Base-by-base conservation (phyloP, 2,113 vertebrate genomes). In the Chionis minor region DNA sequence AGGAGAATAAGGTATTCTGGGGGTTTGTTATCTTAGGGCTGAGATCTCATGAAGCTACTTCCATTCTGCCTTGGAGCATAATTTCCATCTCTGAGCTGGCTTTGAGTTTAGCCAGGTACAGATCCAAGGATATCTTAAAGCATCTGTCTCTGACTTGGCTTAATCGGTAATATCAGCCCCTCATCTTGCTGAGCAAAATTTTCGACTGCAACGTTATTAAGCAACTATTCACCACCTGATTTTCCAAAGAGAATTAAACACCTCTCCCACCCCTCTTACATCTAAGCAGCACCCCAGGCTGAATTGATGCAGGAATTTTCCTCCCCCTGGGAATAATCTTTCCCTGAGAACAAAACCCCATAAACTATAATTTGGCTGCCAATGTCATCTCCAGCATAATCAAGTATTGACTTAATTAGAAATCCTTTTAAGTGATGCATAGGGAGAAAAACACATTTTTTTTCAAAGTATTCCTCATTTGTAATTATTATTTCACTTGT, bases 351-450 rank as follows among this genome's bases (percentile, higher is more conserved):
- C 72, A 95, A 94, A 95, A 54, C 87, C 90, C 81, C 65, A 81
- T 89, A 70, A 94, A 94, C 47, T 85, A 27, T 92, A 95, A 90
- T 94, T 95, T 95, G 87, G 85, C 95, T 96, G 96, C 89, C 93
- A 94, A 72, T 93, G 82, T 95, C 95, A 95, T 94, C 93, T 94
- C 86, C 84, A 95, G 93, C 73, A 89, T 97, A 97, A 98, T 94
- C 49, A 79, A 94, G 72, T 95, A 82, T 86, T 92, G 85, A 96
- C 90, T 98, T 97, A 98, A 98, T 94, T 96, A 97, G 96, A 98
- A 97, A 96, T 94, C 88, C 80, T 95, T 97, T 92, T 84, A 92
- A 96, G 94, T 93, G 96, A 97, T 97, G 96, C 94, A 90, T 3
- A 85, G 95, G 88, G 95, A 92, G 92, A 96, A 96, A 97, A 97